Percentiles rank a stretch among this genome's conserved stretches.
Evolutionary conservation across 2,888 invertebrate species (phyloP).

Genomic region (Julus scanicus): DNA sequence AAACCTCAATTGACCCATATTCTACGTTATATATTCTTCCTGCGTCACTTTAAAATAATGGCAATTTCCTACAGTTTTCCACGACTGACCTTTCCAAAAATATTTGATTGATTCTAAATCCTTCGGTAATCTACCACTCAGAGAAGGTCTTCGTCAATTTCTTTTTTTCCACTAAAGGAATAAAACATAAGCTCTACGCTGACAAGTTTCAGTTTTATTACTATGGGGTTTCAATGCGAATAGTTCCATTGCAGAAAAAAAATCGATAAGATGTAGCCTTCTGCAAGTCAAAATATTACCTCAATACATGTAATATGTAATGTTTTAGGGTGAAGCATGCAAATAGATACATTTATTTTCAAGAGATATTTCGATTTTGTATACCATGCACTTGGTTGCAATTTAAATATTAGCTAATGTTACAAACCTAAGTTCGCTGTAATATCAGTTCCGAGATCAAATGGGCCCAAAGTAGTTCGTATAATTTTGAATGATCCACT

Average conservation of each 20-base stretch:
- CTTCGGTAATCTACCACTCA: background rate
- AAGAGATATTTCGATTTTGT: background rate
- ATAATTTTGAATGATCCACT: background rate
- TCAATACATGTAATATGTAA: background rate
- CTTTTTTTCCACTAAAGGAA: background rate
- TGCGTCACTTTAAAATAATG: background rate
- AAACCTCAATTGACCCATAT: background rate
- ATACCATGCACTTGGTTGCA: background rate
- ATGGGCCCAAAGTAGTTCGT: background rate
- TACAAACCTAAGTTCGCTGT: background rate
- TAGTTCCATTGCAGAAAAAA: background rate
- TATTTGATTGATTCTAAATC: conserved; percentile 36
- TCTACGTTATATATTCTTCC: background rate
- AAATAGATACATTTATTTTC: background rate
- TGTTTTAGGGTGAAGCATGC: background rate
- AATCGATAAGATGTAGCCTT: background rate
- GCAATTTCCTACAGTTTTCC: background rate
- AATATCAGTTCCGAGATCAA: background rate
- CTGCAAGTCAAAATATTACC: too few species aligned
- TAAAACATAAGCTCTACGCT: background rate
- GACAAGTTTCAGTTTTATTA: background rate
- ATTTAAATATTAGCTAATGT: background rate
- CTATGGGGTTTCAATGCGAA: background rate
- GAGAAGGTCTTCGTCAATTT: background rate
- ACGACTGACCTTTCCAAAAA: background rate